These are phyloP conservation scores for Theristicus caerulescens DNA, from an alignment of 2,113 vertebrate species.

Conservation along the genomic window DNA sequence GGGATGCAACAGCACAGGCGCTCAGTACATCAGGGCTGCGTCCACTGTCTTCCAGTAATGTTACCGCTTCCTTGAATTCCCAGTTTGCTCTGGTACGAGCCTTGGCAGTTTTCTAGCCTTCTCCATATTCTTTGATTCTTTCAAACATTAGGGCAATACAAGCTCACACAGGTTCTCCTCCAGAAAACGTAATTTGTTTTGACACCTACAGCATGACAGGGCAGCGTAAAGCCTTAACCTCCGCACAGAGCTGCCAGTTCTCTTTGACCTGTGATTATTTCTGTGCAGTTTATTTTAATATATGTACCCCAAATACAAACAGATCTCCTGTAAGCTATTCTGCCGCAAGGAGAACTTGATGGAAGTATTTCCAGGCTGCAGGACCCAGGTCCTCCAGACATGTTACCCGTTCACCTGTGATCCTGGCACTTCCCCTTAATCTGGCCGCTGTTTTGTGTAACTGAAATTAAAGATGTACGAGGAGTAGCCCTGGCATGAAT, in stretches of 20 bases:
- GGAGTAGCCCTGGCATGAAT: neutral
- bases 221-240: neutral
- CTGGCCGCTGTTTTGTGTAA: neutral
- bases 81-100: accelerated
- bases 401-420: neutral
- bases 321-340: neutral
- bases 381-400: neutral
- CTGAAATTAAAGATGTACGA: neutral
- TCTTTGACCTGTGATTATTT: neutral
- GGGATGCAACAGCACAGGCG: too few relatives aligned
- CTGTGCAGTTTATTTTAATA: neutral
- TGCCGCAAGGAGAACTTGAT: neutral
- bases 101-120: neutral
- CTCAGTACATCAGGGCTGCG: accelerated
- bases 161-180: neutral
- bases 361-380: neutral
- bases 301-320: neutral
- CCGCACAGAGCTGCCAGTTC: neutral
- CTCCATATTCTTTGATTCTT: neutral
- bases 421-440: neutral
- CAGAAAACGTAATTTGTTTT: neutral
- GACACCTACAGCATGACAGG: neutral
- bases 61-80: neutral
- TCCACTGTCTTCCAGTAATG: accelerated
- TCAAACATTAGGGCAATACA: neutral